phyloP scores from a whole-genome alignment of 2,113 vertebrate species.

The Reinhardtius hippoglossoides region DNA sequence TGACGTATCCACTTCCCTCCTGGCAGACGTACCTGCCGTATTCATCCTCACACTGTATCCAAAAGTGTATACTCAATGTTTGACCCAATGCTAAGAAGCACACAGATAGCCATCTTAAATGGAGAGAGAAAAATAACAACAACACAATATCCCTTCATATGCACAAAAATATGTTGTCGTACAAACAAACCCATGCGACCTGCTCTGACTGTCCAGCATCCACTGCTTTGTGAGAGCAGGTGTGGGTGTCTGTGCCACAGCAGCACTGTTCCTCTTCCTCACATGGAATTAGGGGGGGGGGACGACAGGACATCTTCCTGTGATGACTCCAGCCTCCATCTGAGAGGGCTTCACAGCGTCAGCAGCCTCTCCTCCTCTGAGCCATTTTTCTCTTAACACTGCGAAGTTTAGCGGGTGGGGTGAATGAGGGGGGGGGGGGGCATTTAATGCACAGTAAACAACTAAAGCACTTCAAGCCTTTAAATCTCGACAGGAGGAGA shows the following conservation, averaged over 20 bases:
- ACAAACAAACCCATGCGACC: not conserved
- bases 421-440: not conserved
- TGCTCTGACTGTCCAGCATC: not conserved
- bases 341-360: slow-evolving; percentile 59
- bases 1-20: too few species aligned
- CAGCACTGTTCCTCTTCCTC: slow-evolving; percentile 42
- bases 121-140: too few species aligned
- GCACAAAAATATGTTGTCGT: not conserved
- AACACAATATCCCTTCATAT: too few species aligned
- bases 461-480: slow-evolving; percentile 80
- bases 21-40: too few species aligned
- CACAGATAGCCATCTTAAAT: too few species aligned
- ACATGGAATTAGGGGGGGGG: slow-evolving; percentile 19
- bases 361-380: slow-evolving; percentile 71
- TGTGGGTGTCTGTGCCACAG: not conserved
- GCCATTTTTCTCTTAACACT: slow-evolving; percentile 75
- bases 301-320: slow-evolving; percentile 49
- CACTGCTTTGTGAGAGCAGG: slow-evolving; percentile 17
- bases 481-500: slow-evolving; percentile 75
- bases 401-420: slow-evolving; percentile 48
- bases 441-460: slow-evolving; percentile 82
- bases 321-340: slow-evolving; percentile 42
- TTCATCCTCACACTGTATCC: too few species aligned
- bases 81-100: too few species aligned
- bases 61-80: too few species aligned